Evolutionary conservation across 2,113 vertebrate species (phyloP).

Genomic region (Vimba vimba): DNA sequence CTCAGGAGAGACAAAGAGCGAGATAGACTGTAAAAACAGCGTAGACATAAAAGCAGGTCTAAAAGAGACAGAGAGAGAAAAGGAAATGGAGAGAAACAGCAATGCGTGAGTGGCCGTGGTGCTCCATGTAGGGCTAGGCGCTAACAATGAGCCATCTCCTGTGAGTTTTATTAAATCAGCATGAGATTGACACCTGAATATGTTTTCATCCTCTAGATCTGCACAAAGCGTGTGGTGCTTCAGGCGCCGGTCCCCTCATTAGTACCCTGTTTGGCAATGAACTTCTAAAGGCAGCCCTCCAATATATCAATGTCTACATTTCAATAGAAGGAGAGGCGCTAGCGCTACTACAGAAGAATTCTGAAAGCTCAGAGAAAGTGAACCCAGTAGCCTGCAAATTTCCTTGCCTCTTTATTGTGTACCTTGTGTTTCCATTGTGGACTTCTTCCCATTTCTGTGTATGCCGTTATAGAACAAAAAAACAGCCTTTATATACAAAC

Average conservation of each 20-base stretch:
- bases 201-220: slow-evolving; percentile 70
- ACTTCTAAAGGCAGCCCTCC: slow-evolving; percentile 54
- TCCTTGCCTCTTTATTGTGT: not conserved
- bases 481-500: not conserved
- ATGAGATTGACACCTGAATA: slow-evolving; percentile 77
- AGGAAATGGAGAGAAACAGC: slow-evolving; percentile 30
- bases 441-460: not conserved
- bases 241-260: slow-evolving; percentile 51
- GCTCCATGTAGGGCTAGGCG: slow-evolving; percentile 27
- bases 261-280: slow-evolving; percentile 58
- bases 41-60: slow-evolving; percentile 36
- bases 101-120: slow-evolving; percentile 34
- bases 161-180: slow-evolving; percentile 71
- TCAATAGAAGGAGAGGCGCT: slow-evolving; percentile 41
- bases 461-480: not conserved
- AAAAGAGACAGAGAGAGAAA: slow-evolving; percentile 38
- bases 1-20: slow-evolving; percentile 53
- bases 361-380: not conserved
- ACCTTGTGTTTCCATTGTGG: not conserved
- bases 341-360: not conserved
- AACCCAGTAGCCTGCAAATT: slow-evolving; percentile 27
- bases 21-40: slow-evolving; percentile 31
- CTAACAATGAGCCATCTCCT: slow-evolving; percentile 71
- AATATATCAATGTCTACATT: slow-evolving; percentile 59
- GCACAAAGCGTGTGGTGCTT: slow-evolving; percentile 48